phyloP scores from a whole-genome alignment of 2,888 invertebrate genomes.

The Matsumyia berberina region DNA sequence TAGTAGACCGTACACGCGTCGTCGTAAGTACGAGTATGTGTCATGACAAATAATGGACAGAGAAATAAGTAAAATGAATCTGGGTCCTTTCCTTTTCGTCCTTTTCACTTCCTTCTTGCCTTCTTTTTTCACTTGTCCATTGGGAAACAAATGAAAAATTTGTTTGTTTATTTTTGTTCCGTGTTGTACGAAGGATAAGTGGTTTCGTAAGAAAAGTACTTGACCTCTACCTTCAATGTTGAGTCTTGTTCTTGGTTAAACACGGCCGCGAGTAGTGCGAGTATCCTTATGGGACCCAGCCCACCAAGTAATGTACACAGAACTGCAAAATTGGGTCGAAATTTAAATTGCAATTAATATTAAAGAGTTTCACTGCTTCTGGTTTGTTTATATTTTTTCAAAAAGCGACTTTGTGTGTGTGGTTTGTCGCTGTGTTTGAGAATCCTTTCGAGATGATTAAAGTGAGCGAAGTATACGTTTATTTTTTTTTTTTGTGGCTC shows the following conservation, averaged over 20 bases:
- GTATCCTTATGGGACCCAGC: constrained; percentile 35
- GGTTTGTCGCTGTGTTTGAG: background rate
- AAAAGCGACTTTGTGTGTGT: background rate
- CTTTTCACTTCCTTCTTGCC: background rate
- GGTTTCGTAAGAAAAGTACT: constrained; percentile 37
- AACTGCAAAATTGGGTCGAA: constrained; percentile 39
- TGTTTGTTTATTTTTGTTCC: constrained; percentile 40
- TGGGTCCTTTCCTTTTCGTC: constrained; percentile 2
- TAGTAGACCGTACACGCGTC: no score
- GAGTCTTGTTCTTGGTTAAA: background rate
- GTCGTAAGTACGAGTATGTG: background rate
- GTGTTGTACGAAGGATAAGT: constrained; percentile 23
- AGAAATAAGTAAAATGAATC: background rate
- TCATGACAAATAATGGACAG: background rate
- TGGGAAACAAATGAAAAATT: constrained; percentile 21
- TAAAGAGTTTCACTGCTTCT: constrained; percentile 41
- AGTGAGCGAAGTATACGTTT: background rate
- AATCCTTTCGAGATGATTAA: constrained; percentile 1
- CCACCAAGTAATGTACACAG: constrained; percentile 11
- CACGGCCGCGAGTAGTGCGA: constrained; percentile 21
- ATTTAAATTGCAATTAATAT: constrained; percentile 74
- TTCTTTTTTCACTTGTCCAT: background rate
- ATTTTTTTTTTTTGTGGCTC: background rate
- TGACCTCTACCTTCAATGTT: constrained; percentile 36
- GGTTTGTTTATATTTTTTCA: constrained; percentile 34